These are phyloP conservation scores for Lydus trimaculatus DNA, from an alignment of 2,888 invertebrate species.

Conservation along the genomic window DNA sequence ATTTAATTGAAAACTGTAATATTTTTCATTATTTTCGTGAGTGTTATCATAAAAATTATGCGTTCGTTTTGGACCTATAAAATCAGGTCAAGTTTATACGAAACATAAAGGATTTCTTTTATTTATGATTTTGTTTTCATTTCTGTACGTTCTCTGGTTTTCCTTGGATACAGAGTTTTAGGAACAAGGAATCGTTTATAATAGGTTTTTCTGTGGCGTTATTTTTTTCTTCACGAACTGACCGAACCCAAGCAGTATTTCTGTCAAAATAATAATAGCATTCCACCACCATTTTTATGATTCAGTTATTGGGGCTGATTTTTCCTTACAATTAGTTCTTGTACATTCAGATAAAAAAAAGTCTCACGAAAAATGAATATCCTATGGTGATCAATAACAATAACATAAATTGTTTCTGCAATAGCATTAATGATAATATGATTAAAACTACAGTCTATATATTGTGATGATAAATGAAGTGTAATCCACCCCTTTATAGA, in stretches of 20 bases:
- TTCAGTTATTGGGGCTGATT: too few species aligned
- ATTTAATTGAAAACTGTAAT: background rate
- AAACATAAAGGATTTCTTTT: slow-evolving; percentile 17
- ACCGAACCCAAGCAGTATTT: background rate
- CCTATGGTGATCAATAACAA: too few species aligned
- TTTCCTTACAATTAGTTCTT: too few species aligned
- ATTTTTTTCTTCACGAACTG: background rate
- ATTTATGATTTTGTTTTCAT: slow-evolving; percentile 30
- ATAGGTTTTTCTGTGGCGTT: background rate
- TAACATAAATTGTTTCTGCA: too few species aligned
- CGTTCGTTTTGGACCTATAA: background rate
- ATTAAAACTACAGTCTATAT: background rate
- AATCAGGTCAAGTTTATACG: slow-evolving; percentile 19
- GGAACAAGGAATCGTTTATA: background rate
- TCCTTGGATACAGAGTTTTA: background rate
- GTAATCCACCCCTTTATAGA: background rate
- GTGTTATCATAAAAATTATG: background rate
- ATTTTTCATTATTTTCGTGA: background rate
- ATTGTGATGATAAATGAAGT: background rate
- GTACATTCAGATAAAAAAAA: too few species aligned
- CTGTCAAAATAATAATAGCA: background rate
- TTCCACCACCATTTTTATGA: too few species aligned
- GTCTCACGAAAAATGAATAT: too few species aligned
- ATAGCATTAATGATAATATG: background rate
- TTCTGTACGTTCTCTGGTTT: background rate